Conservation (phyloP, 2,113 vertebrate species). For the Pseudorectes ferrugineus region DNA sequence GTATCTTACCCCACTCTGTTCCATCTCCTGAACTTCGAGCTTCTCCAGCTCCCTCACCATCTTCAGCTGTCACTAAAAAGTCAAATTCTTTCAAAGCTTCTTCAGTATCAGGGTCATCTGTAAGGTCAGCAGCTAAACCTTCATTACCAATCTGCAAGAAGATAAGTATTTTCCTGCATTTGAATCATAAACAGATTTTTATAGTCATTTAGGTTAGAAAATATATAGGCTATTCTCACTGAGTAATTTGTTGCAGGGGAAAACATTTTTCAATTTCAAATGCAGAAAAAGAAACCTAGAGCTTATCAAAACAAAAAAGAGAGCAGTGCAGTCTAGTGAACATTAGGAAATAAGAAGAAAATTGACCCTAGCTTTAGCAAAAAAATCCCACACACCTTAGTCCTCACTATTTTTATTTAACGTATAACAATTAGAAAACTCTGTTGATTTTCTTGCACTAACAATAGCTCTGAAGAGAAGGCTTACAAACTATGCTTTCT, state of each 20-base stretch:
- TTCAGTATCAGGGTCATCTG: conserved; percentile 91
- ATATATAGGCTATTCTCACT: not conserved
- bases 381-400: not conserved
- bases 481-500: not conserved
- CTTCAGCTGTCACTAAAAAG: conserved; percentile 96
- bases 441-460: not conserved
- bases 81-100: conserved; percentile 99
- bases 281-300: not conserved
- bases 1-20: conserved; percentile 95
- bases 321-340: not conserved
- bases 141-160: conserved; percentile 82
- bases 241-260: not conserved
- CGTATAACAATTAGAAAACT: not conserved
- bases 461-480: not conserved
- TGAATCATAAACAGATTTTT: not conserved
- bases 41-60: conserved; percentile 96
- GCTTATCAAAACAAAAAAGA: not conserved
- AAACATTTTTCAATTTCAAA: not conserved
- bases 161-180: not conserved
- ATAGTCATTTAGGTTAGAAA: not conserved
- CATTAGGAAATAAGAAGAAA: not conserved
- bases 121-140: conserved; percentile 89
- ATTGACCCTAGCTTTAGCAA: not conserved
- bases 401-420: not conserved
- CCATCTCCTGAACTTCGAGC: conserved; percentile 97